Evolutionary conservation across 2,888 invertebrate genomes (phyloP), one percentile per base, ranked within the genome.

Genomic region (Eretmocerus hayati): DNA sequence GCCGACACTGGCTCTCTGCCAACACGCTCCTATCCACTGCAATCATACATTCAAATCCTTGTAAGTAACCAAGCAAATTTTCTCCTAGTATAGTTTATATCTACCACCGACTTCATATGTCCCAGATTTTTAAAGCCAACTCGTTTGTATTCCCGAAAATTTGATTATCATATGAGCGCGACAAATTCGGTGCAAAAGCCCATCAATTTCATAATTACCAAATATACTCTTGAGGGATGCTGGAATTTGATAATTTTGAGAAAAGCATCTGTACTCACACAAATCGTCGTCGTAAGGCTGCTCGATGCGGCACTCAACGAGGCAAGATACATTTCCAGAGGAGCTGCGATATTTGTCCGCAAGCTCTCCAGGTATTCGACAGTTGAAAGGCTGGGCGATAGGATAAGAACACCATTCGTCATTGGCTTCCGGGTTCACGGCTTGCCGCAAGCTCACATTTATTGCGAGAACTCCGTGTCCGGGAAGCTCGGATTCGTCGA

Each of bases 381-480:
- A 72, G 18, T 58, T 46, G 40, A 65, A 60, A 16, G 58, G 67
- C 66, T 72, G 72, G 74, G 79, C 74, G 56, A 82, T 66, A 4
- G 80, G 79, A 72, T 86, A 87, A 52, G 78, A 80, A 69, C 87
- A 88, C 78, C 83, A 84, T 48, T 75, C 75, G 32, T 73, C 66
- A 30, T 73, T 71, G 35, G 74, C 72, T 4, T 71, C 65, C 1
- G 74, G 57, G 53, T 72, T 72, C 20, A 71, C 64, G 0, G 77
- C 74, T 3, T 77, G 74, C n/a, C 73, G 69, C 52, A 83, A 63
- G 11, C 75, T 76, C 1, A 78, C 74, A 37, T 77, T 73, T 22
- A 83, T 70, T 13, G 73, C 64, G n/a, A n/a, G n/a, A 37, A 83
- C 71, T 22, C 70, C 74, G 20, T 35, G 20, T 30, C 69, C 67